Conservation (phyloP, 1,140 invertebrate genomes). For the Scaptodrosophila lebanonensis region DNA sequence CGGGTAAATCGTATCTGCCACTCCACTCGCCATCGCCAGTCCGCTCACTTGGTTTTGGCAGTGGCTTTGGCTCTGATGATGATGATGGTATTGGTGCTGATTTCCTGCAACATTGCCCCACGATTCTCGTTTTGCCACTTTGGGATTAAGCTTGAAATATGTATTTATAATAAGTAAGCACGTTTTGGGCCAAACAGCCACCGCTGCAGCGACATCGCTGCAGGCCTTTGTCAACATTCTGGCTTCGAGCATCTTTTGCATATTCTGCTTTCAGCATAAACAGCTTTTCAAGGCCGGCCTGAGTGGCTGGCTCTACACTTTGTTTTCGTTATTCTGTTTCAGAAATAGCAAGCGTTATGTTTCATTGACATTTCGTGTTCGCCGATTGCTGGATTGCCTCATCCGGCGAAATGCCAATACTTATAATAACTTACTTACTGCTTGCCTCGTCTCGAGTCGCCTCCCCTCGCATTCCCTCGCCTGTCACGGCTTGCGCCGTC, state of each 20-base stretch:
- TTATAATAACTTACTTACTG: conserved; percentile 28
- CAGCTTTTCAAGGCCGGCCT: conserved; percentile 54
- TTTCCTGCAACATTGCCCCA: conserved; percentile 16
- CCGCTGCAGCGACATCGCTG: conserved; percentile 12
- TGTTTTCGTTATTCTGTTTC: too few species aligned
- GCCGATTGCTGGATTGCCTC: conserved; percentile 1
- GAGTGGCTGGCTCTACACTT: too few species aligned
- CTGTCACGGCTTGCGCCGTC: too few species aligned
- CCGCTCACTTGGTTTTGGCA: conserved; percentile 45
- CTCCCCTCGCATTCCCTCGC: too few species aligned
- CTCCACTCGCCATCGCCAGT: too few species aligned
- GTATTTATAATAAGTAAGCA: conserved; percentile 58
- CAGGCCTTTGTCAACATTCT: conserved; percentile 54
- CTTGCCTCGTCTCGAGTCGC: too few species aligned
- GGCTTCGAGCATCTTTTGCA: conserved; percentile 40
- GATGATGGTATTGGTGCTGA: conserved; percentile 12
- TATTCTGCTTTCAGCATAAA: conserved; percentile 65
- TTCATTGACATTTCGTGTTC: conserved; percentile 22
- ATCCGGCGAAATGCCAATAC: conserved; percentile 13
- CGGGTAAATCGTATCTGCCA: too few species aligned
- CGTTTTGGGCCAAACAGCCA: conserved; percentile 15
- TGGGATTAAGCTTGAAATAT: conserved; percentile 72
- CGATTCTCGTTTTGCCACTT: conserved; percentile 72
- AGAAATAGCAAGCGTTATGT: too few species aligned
- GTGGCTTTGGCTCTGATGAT: conserved; percentile 24